Evolutionary conservation across 2,888 invertebrate species (phyloP), one percentile per base, ranked within the genome.

Genomic region (Diabrotica balteata): DNA sequence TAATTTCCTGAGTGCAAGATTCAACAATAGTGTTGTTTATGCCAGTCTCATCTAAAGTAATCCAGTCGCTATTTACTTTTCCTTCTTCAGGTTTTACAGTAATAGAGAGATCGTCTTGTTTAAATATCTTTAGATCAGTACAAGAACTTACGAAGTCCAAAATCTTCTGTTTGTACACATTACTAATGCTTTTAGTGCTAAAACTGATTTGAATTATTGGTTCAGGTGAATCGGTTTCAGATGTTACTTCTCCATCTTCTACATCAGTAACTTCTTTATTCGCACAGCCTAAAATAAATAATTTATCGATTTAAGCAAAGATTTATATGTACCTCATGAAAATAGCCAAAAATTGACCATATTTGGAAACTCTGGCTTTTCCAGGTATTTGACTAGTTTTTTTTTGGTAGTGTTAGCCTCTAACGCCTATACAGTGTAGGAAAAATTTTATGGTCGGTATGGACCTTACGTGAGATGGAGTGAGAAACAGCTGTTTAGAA

Each of bases 161-260:
- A 57, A 88, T 80, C 75, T 84, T 82, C 45, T 82, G 77, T 76
- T 86, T 87, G 76, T 86, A 88, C 50, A 75, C 78, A 63, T 82
- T 83, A 1, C 86, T 86, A 69, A 85, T 74, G 68, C 80, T 82
- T 71, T 81, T 83, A 71, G 86, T 85, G 70, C 80, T 84, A 76
- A 88, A 88, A 32, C 80, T 82, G 8, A 88, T 83, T 54, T 84
- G 83, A 44, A 87, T 81, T 68, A 85, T 73, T 6, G 75, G 58
- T 11, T 68, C 61, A 8, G 55, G 5, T 8, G 45, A 55, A 32
- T 57, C 66, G n/a, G 50, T 45, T 11, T 52, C 54, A 22, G 53
- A 11, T 44, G 59, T 44, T 10, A 69, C 51, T 45, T 67, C 55
- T n/a, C 69, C 63, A 11, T 67, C 70, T 59, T 66, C 67, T 44